Conservation (phyloP, 2,888 invertebrate genomes). For the Sipha maydis region DNA sequence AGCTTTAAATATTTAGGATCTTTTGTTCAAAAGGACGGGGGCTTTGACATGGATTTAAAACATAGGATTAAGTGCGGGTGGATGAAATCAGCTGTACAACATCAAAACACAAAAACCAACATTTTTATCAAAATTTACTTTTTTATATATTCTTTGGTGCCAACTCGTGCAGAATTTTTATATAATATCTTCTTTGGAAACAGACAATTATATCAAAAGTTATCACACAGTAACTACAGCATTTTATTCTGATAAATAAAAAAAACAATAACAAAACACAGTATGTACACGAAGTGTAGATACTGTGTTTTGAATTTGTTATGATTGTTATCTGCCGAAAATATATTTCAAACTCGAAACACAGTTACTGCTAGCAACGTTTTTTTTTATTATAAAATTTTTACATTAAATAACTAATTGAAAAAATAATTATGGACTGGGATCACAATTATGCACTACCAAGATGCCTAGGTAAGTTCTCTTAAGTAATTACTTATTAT, state of each 20-base stretch:
- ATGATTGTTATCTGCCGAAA: too few relatives aligned
- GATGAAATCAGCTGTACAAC: too few relatives aligned
- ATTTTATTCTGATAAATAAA: slow-evolving; percentile 23
- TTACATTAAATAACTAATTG: slow-evolving; percentile 11
- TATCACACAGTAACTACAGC: slow-evolving; percentile 34
- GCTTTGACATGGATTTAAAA: too few relatives aligned
- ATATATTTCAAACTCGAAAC: too few relatives aligned
- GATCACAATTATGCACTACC: slow-evolving; percentile 26
- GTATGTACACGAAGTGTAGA: not conserved
- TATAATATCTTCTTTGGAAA: too few relatives aligned
- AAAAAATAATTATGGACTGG: slow-evolving; percentile 12
- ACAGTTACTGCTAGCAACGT: not conserved
- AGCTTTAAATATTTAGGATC: too few relatives aligned
- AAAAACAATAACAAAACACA: slow-evolving; percentile 27
- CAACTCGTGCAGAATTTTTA: not conserved
- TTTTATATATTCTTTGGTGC: not conserved
- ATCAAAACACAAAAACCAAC: slow-evolving; percentile 9
- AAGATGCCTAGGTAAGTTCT: not conserved
- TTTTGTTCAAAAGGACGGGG: too few relatives aligned
- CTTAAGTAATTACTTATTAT: slow-evolving; percentile 30
- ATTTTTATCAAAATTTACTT: slow-evolving; percentile 36
- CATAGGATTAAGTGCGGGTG: too few relatives aligned
- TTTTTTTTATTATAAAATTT: not conserved
- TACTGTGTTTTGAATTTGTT: slow-evolving; percentile 25
- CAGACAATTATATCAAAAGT: slow-evolving; percentile 27